A percentile compares a stretch with the other conserved stretches of the same genome.
phyloP scores from a whole-genome alignment of 2,113 vertebrate genomes.

The Hymenochirus boettgeri region DNA sequence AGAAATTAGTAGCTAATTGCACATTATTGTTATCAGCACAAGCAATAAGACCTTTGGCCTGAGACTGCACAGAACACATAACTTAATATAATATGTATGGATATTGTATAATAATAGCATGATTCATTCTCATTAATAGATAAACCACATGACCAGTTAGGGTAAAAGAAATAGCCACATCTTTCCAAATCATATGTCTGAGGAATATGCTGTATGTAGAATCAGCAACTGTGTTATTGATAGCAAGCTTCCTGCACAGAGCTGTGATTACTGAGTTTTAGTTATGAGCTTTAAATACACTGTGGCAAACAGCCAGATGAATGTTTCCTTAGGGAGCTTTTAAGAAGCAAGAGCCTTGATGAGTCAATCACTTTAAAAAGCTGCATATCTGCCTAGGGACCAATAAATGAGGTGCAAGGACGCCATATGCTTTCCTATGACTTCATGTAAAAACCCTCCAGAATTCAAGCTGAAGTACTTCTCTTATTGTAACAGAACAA shows the following conservation, averaged over 20 bases:
- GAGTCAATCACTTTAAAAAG: slow-evolving; percentile 54
- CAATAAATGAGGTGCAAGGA: slow-evolving; percentile 45
- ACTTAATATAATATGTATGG: too few species aligned
- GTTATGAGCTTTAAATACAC: slow-evolving; percentile 46
- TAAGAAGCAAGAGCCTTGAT: slow-evolving; percentile 53
- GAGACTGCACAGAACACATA: not conserved
- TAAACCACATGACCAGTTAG: not conserved
- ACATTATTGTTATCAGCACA: slow-evolving; percentile 2
- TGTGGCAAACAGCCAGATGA: slow-evolving; percentile 43
- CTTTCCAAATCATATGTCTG: too few species aligned
- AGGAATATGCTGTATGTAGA: not conserved
- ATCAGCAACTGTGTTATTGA: slow-evolving; percentile 22
- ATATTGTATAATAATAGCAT: not conserved
- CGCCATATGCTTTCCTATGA: slow-evolving; percentile 20
- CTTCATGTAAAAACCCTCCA: slow-evolving; percentile 38
- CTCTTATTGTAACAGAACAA: slow-evolving; percentile 21
- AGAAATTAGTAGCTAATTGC: not conserved
- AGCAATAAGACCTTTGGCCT: slow-evolving; percentile 1
- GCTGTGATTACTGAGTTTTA: slow-evolving; percentile 34
- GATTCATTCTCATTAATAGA: not conserved
- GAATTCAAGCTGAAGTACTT: slow-evolving; percentile 12
- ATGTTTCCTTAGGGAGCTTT: slow-evolving; percentile 46
- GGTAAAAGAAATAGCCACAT: not conserved
- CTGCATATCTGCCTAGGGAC: slow-evolving; percentile 50
- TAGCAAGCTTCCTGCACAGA: slow-evolving; percentile 32